Conservation (phyloP, 2,113 vertebrate species). For the Nannospalax galili region DNA sequence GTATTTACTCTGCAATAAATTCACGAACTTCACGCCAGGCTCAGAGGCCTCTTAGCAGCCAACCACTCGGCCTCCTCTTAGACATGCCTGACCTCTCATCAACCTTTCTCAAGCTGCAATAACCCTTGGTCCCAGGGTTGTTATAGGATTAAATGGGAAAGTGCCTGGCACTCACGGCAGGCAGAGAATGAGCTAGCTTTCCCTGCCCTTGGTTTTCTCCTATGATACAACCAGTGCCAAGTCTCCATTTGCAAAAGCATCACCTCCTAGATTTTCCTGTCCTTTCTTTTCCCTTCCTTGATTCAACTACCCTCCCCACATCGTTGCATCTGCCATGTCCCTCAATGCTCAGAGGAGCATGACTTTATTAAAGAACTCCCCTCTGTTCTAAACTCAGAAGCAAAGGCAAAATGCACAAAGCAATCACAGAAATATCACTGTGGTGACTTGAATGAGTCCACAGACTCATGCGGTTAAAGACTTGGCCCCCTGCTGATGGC, state of each 20-base stretch:
- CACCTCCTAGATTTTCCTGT: not conserved
- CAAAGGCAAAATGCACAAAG: not conserved
- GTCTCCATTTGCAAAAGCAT: not conserved
- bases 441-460: too few relatives aligned
- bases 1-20: slow-evolving; percentile 44
- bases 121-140: slow-evolving; percentile 45
- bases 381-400: not conserved
- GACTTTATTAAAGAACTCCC: not conserved
- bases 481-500: too few relatives aligned
- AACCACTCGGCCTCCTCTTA: slow-evolving; percentile 44
- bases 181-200: slow-evolving; percentile 38
- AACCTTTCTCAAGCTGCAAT: slow-evolving; percentile 26
- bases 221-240: not conserved
- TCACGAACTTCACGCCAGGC: slow-evolving; percentile 30
- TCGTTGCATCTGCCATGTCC: not conserved
- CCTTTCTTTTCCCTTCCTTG: not conserved
- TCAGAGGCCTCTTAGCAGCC: slow-evolving; percentile 57
- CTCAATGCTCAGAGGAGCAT: not conserved
- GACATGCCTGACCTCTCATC: not conserved
- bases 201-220: not conserved
- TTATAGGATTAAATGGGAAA: slow-evolving; percentile 53
- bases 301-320: not conserved
- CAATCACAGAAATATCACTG: not conserved
- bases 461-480: too few relatives aligned
- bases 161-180: not conserved